Evolutionary conservation across 2,797 vertebrate genomes (phyloP).

Genomic region (Intellagama lesueurii): DNA sequence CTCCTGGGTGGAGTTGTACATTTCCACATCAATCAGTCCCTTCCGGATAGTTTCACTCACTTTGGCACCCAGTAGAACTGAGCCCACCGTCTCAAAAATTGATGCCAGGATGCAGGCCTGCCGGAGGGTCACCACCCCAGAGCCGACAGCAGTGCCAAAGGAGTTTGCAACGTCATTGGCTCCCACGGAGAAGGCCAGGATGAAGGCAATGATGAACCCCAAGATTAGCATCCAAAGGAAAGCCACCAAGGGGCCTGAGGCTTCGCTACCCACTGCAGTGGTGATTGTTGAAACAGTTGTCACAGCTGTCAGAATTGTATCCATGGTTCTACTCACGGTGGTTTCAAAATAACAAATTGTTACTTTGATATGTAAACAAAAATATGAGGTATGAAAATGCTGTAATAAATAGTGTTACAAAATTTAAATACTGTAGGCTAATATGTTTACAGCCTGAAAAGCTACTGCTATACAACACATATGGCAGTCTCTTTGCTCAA

Average conservation of each 20-base stretch:
- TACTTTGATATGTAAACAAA: conserved; percentile 71
- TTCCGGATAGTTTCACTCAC: conserved; percentile 97
- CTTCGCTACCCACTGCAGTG: rapidly evolving
- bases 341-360: conserved; percentile 32
- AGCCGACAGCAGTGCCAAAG: conserved; percentile 96
- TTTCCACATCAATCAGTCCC: conserved; percentile 90
- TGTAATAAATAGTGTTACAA: conserved; percentile 76
- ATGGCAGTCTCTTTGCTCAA: conserved; percentile 74
- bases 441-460: conserved; percentile 65
- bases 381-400: conserved; percentile 79
- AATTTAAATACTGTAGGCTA: conserved; percentile 78
- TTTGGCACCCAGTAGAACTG: conserved; percentile 93
- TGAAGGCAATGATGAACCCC: conserved; percentile 94
- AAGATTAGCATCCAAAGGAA: conserved; percentile 89
- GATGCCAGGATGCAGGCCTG: conserved; percentile 94
- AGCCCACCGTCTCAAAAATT: conserved; percentile 94
- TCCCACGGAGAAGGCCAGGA: conserved; percentile 96
- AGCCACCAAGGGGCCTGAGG: conserved; percentile 56
- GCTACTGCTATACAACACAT: conserved; percentile 81
- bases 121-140: conserved; percentile 93
- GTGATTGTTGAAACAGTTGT: background rate
- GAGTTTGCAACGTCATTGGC: conserved; percentile 99
- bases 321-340: background rate
- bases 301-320: background rate
- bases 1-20: conserved; percentile 84